A percentile compares a stretch with the other conserved stretches of the same genome.
phyloP scores from a whole-genome alignment of 2,888 invertebrate species.

The Slavum lentiscoides region DNA sequence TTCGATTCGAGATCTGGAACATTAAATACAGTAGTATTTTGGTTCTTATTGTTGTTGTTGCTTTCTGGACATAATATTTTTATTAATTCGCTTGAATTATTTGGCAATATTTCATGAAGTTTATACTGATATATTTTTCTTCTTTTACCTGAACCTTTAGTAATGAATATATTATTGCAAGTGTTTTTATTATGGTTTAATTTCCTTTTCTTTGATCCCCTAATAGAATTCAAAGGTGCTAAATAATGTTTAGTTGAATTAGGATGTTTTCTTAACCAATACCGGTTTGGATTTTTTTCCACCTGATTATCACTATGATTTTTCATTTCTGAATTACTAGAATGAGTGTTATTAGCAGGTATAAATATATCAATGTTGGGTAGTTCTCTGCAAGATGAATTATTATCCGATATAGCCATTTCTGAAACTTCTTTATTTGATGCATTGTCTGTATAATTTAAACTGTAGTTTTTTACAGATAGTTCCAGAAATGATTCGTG shows the following conservation, averaged over 20 bases:
- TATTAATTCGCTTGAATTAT: neutral
- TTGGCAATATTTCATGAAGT: neutral
- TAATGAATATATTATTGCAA: neutral
- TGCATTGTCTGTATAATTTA: neutral
- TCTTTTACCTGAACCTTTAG: neutral
- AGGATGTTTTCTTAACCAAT: constrained; percentile 10
- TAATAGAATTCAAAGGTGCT: neutral
- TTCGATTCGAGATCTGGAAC: neutral
- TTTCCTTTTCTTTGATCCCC: neutral
- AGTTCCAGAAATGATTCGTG: neutral
- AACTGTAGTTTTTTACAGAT: constrained; percentile 1
- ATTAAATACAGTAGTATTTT: constrained; percentile 4
- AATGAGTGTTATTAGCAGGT: neutral
- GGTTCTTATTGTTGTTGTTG: neutral
- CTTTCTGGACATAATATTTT: neutral
- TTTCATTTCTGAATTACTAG: neutral
- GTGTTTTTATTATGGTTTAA: neutral
- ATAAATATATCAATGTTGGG: neutral
- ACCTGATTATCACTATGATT: neutral
- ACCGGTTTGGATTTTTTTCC: neutral
- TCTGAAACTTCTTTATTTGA: neutral
- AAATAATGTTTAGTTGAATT: constrained; percentile 20
- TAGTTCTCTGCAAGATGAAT: neutral
- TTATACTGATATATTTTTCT: constrained; percentile 14
- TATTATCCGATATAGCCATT: neutral